A percentile compares a stretch with the other conserved stretches of the same genome.
These are phyloP conservation scores for Tromatobia lineatoria DNA, from an alignment of 2,888 invertebrate species.

Conservation along the genomic window DNA sequence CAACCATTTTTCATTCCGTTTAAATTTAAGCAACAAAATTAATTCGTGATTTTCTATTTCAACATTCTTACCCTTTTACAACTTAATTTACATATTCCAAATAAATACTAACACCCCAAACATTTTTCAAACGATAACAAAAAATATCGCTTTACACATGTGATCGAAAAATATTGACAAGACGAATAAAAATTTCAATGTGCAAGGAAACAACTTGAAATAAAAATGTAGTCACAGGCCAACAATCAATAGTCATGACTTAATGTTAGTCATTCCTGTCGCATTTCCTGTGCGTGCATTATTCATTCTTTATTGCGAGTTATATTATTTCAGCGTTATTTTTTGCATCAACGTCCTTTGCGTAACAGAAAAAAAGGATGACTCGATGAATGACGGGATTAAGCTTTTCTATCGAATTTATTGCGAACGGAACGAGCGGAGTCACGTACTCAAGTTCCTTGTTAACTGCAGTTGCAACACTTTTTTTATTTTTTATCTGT, in stretches of 20 bases:
- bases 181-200: background rate
- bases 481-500: conserved; percentile 14
- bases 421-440: conserved; percentile 3
- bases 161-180: no score
- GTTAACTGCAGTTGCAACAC: conserved; percentile 36
- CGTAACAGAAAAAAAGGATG: background rate
- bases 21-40: no score
- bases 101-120: no score
- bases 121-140: no score
- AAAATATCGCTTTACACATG: no score
- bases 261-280: no score
- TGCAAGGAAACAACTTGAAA: background rate
- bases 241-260: no score
- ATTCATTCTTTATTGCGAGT: background rate
- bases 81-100: no score
- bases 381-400: conserved; percentile 29
- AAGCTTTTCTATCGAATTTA: conserved; percentile 35
- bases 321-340: background rate
- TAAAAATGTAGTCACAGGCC: no score
- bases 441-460: conserved; percentile 36
- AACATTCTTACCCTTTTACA: no score
- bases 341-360: background rate
- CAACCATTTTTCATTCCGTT: no score
- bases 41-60: no score
- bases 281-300: background rate